Conservation (phyloP, 1,140 invertebrate species). For the Conus ventricosus region DNA sequence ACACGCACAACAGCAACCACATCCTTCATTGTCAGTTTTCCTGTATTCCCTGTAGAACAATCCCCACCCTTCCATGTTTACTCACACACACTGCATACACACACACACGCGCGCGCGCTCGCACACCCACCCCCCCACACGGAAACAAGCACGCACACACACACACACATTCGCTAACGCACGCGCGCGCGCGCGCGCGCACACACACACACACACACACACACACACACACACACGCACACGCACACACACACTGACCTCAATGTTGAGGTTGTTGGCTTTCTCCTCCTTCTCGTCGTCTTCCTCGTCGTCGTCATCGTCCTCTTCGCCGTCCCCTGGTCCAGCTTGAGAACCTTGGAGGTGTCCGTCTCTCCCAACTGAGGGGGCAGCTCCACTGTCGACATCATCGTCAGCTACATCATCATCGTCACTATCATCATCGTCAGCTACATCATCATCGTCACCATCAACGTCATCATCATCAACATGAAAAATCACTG, state of each 20-base stretch:
- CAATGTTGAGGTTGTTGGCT: constrained; percentile 24
- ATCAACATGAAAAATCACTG: no score
- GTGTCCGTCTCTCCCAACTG: constrained; percentile 60
- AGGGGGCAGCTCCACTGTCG: constrained; percentile 63
- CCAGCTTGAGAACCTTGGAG: constrained; percentile 58
- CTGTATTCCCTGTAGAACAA: not conserved
- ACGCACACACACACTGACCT: not conserved
- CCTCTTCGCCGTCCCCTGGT: constrained; percentile 37
- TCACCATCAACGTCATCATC: no score
- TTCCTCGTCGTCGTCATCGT: not conserved
- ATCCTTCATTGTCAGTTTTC: no score
- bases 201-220: constrained; percentile 20
- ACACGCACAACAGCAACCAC: no score
- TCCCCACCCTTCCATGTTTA: no score
- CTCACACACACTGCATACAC: not conserved
- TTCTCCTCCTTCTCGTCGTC: constrained; percentile 9
- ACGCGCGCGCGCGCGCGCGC: not conserved
- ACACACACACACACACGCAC: constrained; percentile 10
- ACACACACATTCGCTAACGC: not conserved
- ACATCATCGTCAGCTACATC: no score
- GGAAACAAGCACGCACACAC: not conserved
- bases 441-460: no score
- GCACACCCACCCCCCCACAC: no score
- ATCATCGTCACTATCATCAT: no score
- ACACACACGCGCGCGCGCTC: not conserved